Evolutionary conservation across 2,797 vertebrate genomes (phyloP), one percentile per base, ranked within the genome.

Genomic region (Denticeps clupeoides): DNA sequence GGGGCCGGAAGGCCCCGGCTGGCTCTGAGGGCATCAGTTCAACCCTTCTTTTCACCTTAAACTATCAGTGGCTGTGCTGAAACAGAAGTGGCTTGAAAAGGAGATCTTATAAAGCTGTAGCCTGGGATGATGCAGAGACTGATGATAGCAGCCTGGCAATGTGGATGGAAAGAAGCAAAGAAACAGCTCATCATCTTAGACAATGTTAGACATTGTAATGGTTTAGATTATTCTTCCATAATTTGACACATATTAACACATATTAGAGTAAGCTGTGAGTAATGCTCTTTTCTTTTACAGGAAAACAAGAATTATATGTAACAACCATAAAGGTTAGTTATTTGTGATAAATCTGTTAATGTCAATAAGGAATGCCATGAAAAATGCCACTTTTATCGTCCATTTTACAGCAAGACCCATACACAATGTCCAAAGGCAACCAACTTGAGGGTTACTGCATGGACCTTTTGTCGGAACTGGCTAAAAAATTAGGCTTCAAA

Each of bases 331-430:
- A 87, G 87, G 90, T 91, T 80, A 49, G 16, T n/a, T 27, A 19
- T 11, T 29, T 12, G 29, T 13, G 32, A 11, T 47, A 29, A 5
- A 7, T 13, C 12, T 12, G 12, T 12, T 7, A 3, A 12, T 37
- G 42, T 28, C 9, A 16, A 16, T 29, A 28, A n/a, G n/a, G n/a
- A n/a, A n/a, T n/a, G n/a, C n/a, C n/a, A n/a, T n/a, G n/a, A n/a
- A n/a, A n/a, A n/a, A n/a, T n/a, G n/a, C n/a, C n/a, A n/a, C n/a
- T n/a, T n/a, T n/a, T n/a, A n/a, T n/a, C n/a, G n/a, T n/a, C n/a
- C n/a, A n/a, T n/a, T n/a, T n/a, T n/a, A n/a, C 51, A 93, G 90
- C 87, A 89, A 80, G 84, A 89, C 27, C 90, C 89, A 0, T 93
- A 90, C 1, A 79, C 79, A 3, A 79, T 84, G 73, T 68, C 73